Evolutionary conservation across 2,797 vertebrate species (phyloP).

Genomic region (Poeciliopsis turneri): DNA sequence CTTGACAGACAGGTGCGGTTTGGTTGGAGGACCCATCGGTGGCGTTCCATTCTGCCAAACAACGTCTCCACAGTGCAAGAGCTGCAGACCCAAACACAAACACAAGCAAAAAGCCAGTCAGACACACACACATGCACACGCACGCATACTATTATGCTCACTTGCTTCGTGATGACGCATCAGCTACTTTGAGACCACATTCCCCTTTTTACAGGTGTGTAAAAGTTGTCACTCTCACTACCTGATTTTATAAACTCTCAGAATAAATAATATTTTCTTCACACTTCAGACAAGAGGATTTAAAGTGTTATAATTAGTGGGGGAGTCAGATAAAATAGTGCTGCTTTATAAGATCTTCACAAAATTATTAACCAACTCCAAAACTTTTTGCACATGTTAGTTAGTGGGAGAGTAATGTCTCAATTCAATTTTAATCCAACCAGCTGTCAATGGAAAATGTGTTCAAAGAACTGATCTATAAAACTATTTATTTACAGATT

Average conservation of each 20-base stretch:
- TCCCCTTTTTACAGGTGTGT: background rate
- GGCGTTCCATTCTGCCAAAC: slow-evolving; percentile 77
- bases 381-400: slow-evolving; percentile 20
- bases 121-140: slow-evolving; percentile 47
- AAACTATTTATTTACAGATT: background rate
- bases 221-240: background rate
- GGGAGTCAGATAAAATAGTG: slow-evolving; percentile 5
- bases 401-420: slow-evolving; percentile 3
- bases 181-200: background rate
- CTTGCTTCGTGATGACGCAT: background rate
- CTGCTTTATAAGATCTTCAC: slow-evolving; percentile 19
- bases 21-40: slow-evolving; percentile 65
- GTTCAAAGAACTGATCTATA: background rate
- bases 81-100: slow-evolving; percentile 73
- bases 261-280: background rate
- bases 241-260: background rate
- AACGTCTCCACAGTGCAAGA: slow-evolving; percentile 79
- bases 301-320: background rate
- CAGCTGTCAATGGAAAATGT: slow-evolving; percentile 4
- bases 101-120: slow-evolving; percentile 35
- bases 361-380: slow-evolving; percentile 52
- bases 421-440: background rate
- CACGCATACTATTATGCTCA: slow-evolving; percentile 21
- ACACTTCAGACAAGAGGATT: background rate
- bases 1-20: slow-evolving; percentile 67